Conservation (phyloP, 2,113 vertebrate genomes). For the Cryptomyrus ogoouensis region DNA sequence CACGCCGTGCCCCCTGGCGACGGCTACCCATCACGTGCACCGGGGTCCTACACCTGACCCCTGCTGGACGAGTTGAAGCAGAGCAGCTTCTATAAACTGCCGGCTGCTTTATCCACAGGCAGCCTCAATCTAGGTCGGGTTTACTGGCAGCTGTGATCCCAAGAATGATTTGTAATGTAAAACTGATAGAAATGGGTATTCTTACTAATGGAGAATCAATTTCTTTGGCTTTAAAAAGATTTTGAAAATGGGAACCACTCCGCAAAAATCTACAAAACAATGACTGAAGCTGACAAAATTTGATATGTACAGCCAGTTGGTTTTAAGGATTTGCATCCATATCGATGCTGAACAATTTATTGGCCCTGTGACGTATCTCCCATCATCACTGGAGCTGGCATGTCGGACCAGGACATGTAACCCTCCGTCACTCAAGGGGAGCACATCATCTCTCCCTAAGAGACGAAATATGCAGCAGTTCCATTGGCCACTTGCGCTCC, state of each 20-base stretch:
- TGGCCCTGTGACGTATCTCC: constrained; percentile 9
- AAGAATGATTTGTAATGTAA: background rate
- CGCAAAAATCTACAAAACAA: background rate
- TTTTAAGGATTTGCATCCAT: background rate
- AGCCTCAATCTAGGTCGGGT: background rate
- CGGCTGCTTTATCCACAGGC: background rate
- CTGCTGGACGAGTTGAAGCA: background rate
- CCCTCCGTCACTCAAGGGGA: background rate
- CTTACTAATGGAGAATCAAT: background rate
- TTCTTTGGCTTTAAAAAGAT: background rate
- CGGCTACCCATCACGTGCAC: background rate
- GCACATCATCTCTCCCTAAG: background rate
- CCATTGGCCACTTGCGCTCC: background rate
- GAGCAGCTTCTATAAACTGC: background rate
- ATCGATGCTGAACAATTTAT: constrained; percentile 12
- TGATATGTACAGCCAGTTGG: background rate
- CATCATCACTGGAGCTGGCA: background rate
- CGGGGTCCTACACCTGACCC: background rate
- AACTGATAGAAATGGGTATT: background rate
- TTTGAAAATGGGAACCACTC: background rate
- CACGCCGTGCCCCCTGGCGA: background rate
- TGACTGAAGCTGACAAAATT: background rate
- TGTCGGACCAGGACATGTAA: constrained; percentile 17
- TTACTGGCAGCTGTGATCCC: background rate
- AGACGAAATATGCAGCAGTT: background rate